Percentiles rank a stretch among this genome's conserved stretches.
Evolutionary conservation across 2,888 invertebrate species (phyloP).

Genomic region (Neoaliturus tenellus): DNA sequence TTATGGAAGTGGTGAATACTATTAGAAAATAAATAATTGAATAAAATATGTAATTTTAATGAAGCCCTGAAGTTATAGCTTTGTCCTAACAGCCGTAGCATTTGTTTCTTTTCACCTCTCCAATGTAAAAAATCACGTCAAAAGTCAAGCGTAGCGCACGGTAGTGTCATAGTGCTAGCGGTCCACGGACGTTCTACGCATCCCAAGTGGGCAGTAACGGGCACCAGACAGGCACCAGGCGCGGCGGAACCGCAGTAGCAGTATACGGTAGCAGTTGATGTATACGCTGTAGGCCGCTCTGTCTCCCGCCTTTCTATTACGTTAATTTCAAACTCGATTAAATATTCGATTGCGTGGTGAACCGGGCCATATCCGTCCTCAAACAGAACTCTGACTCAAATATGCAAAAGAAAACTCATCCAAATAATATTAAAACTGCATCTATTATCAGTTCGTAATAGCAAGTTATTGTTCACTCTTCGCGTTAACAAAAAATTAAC

Average conservation of each 20-base stretch:
- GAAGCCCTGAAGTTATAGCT: not conserved
- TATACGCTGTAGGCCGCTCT: too few relatives aligned
- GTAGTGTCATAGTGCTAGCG: not conserved
- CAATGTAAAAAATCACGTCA: not conserved
- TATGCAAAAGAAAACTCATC: too few relatives aligned
- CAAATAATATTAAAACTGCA: too few relatives aligned
- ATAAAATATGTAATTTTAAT: not conserved
- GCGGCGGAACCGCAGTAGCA: not conserved
- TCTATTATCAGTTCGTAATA: too few relatives aligned
- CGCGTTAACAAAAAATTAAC: too few relatives aligned
- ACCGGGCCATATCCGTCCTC: too few relatives aligned
- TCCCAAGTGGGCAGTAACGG: constrained; percentile 28
- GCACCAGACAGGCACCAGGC: not conserved
- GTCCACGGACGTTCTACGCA: not conserved
- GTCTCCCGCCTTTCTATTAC: too few relatives aligned
- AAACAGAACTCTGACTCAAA: too few relatives aligned
- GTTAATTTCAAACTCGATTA: too few relatives aligned
- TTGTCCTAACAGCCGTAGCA: not conserved
- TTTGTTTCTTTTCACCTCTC: not conserved
- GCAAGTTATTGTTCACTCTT: too few relatives aligned
- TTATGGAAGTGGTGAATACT: not conserved
- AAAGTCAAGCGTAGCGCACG: not conserved
- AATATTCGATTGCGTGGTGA: too few relatives aligned
- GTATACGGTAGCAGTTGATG: too few relatives aligned
- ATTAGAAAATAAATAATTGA: not conserved